These are phyloP conservation scores for Cactoblastis cactorum DNA, from an alignment of 2,888 invertebrate species.

Conservation along the genomic window DNA sequence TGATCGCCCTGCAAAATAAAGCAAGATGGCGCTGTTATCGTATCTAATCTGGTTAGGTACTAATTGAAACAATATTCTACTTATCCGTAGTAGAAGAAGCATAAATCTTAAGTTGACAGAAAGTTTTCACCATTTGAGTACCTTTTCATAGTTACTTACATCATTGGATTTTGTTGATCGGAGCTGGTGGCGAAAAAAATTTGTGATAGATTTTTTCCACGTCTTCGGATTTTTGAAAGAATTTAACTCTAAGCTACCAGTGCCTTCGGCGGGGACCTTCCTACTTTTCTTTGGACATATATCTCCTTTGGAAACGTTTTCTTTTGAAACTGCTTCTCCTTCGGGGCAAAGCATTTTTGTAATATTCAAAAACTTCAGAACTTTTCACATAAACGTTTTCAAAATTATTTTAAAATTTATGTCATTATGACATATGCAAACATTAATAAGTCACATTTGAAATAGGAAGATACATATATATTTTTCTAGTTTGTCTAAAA, in stretches of 20 bases:
- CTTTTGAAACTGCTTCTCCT: slow-evolving; percentile 49
- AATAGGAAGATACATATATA: slow-evolving; percentile 26
- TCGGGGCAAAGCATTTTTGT: slow-evolving; percentile 63
- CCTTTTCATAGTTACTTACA: slow-evolving; percentile 37
- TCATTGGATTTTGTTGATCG: slow-evolving; percentile 69
- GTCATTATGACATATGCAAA: slow-evolving; percentile 16
- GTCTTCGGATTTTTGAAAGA: slow-evolving; percentile 61
- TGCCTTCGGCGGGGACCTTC: slow-evolving; percentile 47
- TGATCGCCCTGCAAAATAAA: slow-evolving; percentile 54
- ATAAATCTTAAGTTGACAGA: too few species aligned
- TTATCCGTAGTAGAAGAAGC: too few species aligned
- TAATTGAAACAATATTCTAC: too few species aligned
- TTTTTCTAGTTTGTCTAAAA: slow-evolving; percentile 16
- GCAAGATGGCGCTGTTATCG: too few species aligned
- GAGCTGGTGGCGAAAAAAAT: slow-evolving; percentile 65
- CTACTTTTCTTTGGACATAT: slow-evolving; percentile 42
- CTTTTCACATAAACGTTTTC: slow-evolving; percentile 38
- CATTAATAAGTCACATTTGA: slow-evolving; percentile 23
- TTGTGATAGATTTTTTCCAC: slow-evolving; percentile 70
- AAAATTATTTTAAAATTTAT: slow-evolving; percentile 42
- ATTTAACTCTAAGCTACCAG: slow-evolving; percentile 49
- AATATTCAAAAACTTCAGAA: slow-evolving; percentile 37
- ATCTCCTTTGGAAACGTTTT: slow-evolving; percentile 43
- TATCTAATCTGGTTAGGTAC: too few species aligned
- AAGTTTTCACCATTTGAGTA: too few species aligned